Percentiles rank a stretch among this genome's conserved stretches.
Evolutionary conservation across 2,113 vertebrate species (phyloP).

Genomic region (Ailurus styani): DNA sequence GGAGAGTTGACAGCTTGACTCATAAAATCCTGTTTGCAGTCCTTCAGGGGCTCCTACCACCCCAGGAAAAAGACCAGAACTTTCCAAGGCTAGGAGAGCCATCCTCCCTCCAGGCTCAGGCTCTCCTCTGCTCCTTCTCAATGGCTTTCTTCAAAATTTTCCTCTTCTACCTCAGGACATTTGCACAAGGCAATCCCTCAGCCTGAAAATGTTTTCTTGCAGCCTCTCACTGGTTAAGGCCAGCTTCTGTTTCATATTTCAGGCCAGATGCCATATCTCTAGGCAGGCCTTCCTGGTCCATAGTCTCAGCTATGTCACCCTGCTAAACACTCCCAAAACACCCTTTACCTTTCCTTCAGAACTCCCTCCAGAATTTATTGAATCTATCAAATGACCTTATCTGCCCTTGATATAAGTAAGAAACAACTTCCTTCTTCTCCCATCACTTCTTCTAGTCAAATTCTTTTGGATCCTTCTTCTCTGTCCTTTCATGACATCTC

Average conservation of each 20-base stretch:
- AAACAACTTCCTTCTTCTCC: not conserved
- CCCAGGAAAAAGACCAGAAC: not conserved
- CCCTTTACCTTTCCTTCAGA: not conserved
- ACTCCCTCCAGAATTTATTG: not conserved
- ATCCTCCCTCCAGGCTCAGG: not conserved
- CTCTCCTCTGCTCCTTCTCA: not conserved
- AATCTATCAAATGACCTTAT: not conserved
- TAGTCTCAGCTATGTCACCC: not conserved
- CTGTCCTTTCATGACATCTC: not conserved
- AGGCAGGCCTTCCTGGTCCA: not conserved
- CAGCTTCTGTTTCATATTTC: not conserved
- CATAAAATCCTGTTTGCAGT: not conserved
- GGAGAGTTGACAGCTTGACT: not conserved
- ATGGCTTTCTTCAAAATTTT: not conserved
- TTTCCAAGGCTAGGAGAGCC: not conserved
- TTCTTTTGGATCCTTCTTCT: not conserved
- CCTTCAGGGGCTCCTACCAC: not conserved
- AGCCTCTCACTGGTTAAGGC: not conserved
- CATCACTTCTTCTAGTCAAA: not conserved
- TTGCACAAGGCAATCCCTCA: not conserved
- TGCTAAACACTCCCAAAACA: not conserved
- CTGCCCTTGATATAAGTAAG: not conserved
- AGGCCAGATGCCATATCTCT: not conserved
- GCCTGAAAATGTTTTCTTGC: not conserved
- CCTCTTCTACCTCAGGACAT: not conserved